Evolutionary conservation across 37 sponge, comb jelly and placozoan genomes (phyloP).

Genomic region (Aplysina aerophoba): DNA sequence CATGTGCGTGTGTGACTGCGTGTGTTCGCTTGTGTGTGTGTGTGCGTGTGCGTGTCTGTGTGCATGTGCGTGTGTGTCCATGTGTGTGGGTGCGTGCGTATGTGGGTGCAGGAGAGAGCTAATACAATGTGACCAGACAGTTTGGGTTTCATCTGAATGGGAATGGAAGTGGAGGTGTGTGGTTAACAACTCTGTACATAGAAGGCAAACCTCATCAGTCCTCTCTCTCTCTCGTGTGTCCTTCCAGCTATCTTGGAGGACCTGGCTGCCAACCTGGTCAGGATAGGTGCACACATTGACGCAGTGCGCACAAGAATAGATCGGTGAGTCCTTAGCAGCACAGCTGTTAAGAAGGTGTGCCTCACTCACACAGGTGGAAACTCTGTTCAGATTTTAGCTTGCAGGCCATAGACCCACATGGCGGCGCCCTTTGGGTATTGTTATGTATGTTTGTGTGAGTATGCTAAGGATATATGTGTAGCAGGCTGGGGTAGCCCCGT

Average conservation of each 20-base stretch:
- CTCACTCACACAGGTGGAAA: no score
- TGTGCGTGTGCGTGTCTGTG: not conserved
- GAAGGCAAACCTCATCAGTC: not conserved
- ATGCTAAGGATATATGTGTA: constrained; percentile 53
- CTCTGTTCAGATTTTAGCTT: no score
- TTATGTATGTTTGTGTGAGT: constrained; percentile 18
- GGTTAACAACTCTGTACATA: not conserved
- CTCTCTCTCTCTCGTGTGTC: not conserved
- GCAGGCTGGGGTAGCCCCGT: not conserved
- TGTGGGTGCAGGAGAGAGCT: no score
- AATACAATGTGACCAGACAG: no score
- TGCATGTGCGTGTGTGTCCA: no score
- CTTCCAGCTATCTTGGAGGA: constrained; percentile 34
- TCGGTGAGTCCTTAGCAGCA: not conserved
- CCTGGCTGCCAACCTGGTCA: not conserved
- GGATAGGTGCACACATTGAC: not conserved
- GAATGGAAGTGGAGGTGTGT: not conserved
- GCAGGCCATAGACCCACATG: no score
- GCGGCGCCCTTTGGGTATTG: no score
- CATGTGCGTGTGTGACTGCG: not conserved
- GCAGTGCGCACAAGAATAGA: constrained; percentile 7
- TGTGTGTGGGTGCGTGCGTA: not conserved
- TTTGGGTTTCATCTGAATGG: no score
- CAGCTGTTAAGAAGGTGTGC: no score
- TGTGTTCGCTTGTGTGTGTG: not conserved